A percentile compares a stretch with the other conserved stretches of the same genome.
These are phyloP conservation scores for Priocnemis perturbator DNA, from an alignment of 2,888 invertebrate genomes.

Conservation along the genomic window DNA sequence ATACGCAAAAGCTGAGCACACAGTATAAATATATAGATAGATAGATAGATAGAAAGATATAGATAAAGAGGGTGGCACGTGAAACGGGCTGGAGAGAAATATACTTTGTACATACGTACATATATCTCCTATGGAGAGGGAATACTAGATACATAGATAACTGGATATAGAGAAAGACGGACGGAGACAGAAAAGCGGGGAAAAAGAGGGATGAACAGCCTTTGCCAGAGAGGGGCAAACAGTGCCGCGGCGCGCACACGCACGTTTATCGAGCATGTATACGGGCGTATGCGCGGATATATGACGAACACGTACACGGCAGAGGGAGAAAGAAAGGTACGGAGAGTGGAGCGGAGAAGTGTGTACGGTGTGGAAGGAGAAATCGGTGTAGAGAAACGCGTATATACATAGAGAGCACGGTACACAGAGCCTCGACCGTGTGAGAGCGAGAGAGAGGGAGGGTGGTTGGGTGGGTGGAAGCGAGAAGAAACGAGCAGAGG, in stretches of 20 bases:
- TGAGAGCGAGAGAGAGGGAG: constrained; percentile 9
- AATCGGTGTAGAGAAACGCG: constrained; percentile 27
- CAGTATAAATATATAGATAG: constrained; percentile 4
- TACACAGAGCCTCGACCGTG: no score
- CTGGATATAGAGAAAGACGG: constrained; percentile 23
- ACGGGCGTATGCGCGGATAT: no score
- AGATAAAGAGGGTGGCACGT: constrained; percentile 3
- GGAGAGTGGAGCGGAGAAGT: constrained; percentile 1
- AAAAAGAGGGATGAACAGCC: constrained; percentile 15
- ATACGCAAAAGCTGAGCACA: constrained; percentile 28
- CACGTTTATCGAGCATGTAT: no score
- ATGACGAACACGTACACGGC: no score
- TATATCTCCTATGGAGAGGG: not conserved
- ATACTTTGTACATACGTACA: not conserved
- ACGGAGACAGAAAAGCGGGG: constrained; percentile 16
- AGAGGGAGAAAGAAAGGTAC: constrained; percentile 1
- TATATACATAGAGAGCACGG: no score
- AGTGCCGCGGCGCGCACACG: no score
- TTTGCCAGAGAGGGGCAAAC: not conserved
- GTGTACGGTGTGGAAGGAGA: constrained; percentile 6
- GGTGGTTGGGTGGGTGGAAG: constrained; percentile 54
- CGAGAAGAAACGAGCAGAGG: constrained; percentile 70
- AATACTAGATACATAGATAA: constrained; percentile 9
- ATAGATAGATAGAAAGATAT: no score
- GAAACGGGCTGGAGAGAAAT: not conserved